Evolutionary conservation across 2,888 invertebrate genomes (phyloP), one percentile per base, ranked within the genome.

Genomic region (Sympetrum striolatum): DNA sequence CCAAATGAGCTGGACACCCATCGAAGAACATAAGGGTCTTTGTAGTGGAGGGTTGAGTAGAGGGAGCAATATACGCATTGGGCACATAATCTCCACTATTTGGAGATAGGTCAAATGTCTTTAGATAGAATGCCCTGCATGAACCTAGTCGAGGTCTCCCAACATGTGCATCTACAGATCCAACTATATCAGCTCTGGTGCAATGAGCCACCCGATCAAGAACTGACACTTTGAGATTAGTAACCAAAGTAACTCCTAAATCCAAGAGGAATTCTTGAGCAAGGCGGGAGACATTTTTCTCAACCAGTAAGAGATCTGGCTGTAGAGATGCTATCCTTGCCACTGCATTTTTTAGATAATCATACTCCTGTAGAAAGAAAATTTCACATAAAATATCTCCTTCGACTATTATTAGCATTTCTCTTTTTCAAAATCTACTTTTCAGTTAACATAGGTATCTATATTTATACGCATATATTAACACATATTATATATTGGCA

Each of bases 1-100:
- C 98, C 1, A 98, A 95, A 92, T 97, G 96, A 93, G 96, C 96
- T 0, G 97, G 96, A 92, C 98, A 97, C 10, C 98, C 98, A 94
- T 99, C 99, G 92, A 99, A 96, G 92, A 97, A 97, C 98, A 99
- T 98, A 53, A 99, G 94, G 0, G 98, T 98, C 94, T 99, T 99
- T 39, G 94, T 94, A 0, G 95, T 94, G 92, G 95, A 96, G 96
- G 93, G 64, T 22, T 48, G 44, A 53, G 35, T 60, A 22, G 10
- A 60, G 22, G 44, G 44, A 48, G 39, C 39, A 22, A 5, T 35
- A 39, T 18, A 22, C 18, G 31, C 48, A 80, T 80, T 64, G 44
- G 25, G 31, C 2, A 73, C n/a, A 15, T 79, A n/a, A 14, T 80
- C 79, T 79, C 48, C 64, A 25, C 44, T 35, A 64, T 25, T 79